Percentiles rank a stretch among this genome's conserved stretches.
phyloP scores from a whole-genome alignment of 2,797 vertebrate species.

The Enteromius afrohamiltoni region DNA sequence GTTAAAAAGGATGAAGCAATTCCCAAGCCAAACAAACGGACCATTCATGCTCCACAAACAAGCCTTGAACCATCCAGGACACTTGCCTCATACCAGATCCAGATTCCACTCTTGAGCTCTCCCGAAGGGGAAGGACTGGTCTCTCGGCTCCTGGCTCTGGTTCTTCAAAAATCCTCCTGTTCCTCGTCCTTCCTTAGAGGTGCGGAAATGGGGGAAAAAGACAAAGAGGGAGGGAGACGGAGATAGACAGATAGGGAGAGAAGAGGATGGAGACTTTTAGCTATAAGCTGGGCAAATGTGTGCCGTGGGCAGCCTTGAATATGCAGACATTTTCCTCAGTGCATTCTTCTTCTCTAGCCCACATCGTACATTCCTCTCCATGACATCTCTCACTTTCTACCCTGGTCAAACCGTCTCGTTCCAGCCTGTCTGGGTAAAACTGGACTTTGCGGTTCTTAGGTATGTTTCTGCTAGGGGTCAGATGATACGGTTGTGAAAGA shows the following conservation, averaged over 20 bases:
- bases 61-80: conserved; percentile 61
- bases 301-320: conserved; percentile 78
- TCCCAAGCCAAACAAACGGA: conserved; percentile 53
- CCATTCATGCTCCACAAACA: conserved; percentile 59
- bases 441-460: not conserved
- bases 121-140: conserved; percentile 46
- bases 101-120: conserved; percentile 70
- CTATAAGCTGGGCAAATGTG: conserved; percentile 63
- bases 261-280: conserved; percentile 68
- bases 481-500: not conserved
- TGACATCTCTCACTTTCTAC: conserved; percentile 28
- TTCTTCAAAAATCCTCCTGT: conserved; percentile 55
- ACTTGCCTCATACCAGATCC: conserved; percentile 84
- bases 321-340: conserved; percentile 75
- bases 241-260: conserved; percentile 59
- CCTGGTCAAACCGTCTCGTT: conserved; percentile 46
- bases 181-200: conserved; percentile 47
- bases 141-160: conserved; percentile 43
- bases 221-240: conserved; percentile 51
- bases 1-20: conserved; percentile 40
- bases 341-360: conserved; percentile 67
- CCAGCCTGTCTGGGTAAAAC: not conserved
- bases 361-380: conserved; percentile 75
- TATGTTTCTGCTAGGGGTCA: not conserved
- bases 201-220: conserved; percentile 31